These are phyloP conservation scores for Spisula solida DNA, from an alignment of 2,888 invertebrate genomes.

Conservation along the genomic window DNA sequence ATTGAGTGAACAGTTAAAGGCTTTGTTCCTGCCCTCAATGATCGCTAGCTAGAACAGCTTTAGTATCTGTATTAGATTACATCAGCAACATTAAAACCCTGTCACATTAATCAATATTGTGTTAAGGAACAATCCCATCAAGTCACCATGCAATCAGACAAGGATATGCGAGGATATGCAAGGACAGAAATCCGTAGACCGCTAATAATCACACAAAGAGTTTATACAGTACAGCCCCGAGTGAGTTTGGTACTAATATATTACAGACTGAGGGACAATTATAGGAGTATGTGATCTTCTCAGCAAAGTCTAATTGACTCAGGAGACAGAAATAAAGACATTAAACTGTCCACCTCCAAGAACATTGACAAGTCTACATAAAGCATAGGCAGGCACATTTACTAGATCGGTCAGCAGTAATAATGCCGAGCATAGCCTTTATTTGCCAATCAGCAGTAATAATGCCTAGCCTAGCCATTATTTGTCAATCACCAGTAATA, in stretches of 20 bases:
- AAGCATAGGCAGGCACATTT: too few relatives aligned
- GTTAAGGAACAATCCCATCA: conserved; percentile 11
- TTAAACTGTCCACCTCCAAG: too few relatives aligned
- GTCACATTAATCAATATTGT: conserved; percentile 8
- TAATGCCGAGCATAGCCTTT: too few relatives aligned
- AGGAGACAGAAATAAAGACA: too few relatives aligned
- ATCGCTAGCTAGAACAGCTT: background rate
- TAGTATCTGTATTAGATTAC: background rate
- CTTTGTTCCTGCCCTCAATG: background rate
- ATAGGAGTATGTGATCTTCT: background rate
- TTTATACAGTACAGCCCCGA: too few relatives aligned
- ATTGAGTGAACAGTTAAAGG: background rate
- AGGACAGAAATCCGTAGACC: background rate
- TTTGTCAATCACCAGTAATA: too few relatives aligned
- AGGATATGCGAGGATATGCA: background rate
- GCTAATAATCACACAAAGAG: background rate
- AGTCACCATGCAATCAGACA: background rate
- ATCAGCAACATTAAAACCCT: background rate
- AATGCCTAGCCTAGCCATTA: too few relatives aligned
- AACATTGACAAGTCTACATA: too few relatives aligned
- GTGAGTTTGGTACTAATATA: too few relatives aligned
- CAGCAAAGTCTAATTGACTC: background rate
- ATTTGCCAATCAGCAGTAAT: too few relatives aligned
- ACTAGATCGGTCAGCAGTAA: too few relatives aligned
- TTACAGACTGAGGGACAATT: background rate